A percentile compares a stretch with the other conserved stretches of the same genome.
phyloP scores from a whole-genome alignment of 2,888 invertebrate genomes.

The Alsophila aescularia region DNA sequence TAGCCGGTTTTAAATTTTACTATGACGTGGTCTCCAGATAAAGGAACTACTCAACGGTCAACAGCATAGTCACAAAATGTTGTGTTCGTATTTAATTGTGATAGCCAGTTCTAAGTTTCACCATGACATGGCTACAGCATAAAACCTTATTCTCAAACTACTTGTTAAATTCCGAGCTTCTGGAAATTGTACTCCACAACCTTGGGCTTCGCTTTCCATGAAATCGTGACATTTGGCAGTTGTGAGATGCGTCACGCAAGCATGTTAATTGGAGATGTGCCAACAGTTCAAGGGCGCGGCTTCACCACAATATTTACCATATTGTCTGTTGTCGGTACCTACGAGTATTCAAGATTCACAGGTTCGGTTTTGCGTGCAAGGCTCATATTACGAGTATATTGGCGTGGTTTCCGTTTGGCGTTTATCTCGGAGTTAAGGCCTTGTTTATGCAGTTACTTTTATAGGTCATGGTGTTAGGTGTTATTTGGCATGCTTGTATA shows the following conservation, averaged over 20 bases:
- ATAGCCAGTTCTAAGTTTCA: too few species aligned
- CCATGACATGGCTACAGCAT: background rate
- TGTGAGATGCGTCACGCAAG: constrained; percentile 25
- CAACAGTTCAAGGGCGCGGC: constrained; percentile 27
- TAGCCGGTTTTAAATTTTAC: too few species aligned
- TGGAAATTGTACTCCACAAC: background rate
- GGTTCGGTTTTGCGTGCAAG: background rate
- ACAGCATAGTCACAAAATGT: too few species aligned
- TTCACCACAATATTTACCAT: constrained; percentile 16
- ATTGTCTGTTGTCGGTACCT: background rate
- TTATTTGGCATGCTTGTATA: too few species aligned
- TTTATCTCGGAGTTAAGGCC: background rate
- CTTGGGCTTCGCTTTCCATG: constrained; percentile 11
- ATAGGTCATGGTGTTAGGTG: background rate
- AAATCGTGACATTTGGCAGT: constrained; percentile 26
- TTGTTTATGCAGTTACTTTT: background rate
- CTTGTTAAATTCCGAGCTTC: background rate
- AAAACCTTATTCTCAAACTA: background rate
- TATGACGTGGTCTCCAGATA: too few species aligned
- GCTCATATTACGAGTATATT: constrained; percentile 1
- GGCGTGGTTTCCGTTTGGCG: constrained; percentile 3
- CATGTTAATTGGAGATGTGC: constrained; percentile 34
- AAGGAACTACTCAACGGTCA: too few species aligned
- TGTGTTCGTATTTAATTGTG: too few species aligned
- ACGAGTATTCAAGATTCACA: background rate